phyloP scores from a whole-genome alignment of 2,888 invertebrate species.

The Rugalucina vietnamica region DNA sequence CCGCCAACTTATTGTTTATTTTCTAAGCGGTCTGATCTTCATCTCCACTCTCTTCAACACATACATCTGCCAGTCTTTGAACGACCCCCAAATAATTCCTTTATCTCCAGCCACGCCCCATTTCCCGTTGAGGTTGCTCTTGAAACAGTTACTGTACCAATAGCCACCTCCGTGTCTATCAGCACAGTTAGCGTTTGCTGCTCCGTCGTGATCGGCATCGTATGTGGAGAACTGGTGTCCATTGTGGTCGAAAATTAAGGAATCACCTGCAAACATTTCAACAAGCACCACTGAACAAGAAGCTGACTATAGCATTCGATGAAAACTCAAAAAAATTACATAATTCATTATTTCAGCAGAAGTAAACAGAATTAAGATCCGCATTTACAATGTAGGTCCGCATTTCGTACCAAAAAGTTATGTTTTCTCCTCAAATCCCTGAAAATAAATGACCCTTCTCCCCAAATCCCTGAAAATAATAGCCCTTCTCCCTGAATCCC shows the following conservation, averaged over 20 bases:
- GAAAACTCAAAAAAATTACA: too few species aligned
- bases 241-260: conserved; percentile 64
- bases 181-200: conserved; percentile 60
- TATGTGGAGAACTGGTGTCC: conserved; percentile 63
- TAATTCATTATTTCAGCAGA: too few species aligned
- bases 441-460: too few species aligned
- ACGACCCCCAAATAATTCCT: conserved; percentile 69
- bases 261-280: conserved; percentile 55
- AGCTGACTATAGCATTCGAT: too few species aligned
- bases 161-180: conserved; percentile 65
- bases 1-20: too few species aligned
- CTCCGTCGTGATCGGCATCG: conserved; percentile 61
- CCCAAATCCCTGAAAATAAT: too few species aligned
- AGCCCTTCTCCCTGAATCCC: too few species aligned
- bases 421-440: too few species aligned
- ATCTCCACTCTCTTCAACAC: conserved; percentile 64
- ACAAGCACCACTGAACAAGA: too few species aligned
- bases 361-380: too few species aligned
- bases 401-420: too few species aligned
- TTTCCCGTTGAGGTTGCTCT: conserved; percentile 66
- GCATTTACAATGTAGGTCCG: too few species aligned
- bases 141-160: conserved; percentile 68
- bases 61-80: conserved; percentile 63
- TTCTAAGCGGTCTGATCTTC: conserved; percentile 56
- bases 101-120: conserved; percentile 63